A percentile compares a stretch with the other conserved stretches of the same genome.
These are phyloP conservation scores for Brienomyrus longianalis DNA, from an alignment of 2,113 vertebrate species.

Conservation along the genomic window DNA sequence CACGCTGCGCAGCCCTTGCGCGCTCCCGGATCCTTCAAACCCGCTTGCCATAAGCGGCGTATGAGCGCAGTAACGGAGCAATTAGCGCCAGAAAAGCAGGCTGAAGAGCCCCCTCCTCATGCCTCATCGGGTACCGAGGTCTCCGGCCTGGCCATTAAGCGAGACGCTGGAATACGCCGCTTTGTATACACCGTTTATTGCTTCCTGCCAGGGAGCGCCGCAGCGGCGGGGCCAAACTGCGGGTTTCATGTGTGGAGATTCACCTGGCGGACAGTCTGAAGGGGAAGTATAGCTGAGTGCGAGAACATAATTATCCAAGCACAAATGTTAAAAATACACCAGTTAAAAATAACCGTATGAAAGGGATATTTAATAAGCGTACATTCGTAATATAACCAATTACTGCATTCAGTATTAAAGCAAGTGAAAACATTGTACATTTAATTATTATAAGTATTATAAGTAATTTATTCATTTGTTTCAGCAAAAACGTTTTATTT, in stretches of 20 bases:
- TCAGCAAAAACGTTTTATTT: background rate
- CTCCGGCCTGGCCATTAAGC: background rate
- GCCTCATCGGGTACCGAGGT: constrained; percentile 11
- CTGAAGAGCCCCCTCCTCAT: background rate
- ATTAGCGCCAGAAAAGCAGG: background rate
- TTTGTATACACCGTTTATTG: background rate
- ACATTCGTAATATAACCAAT: background rate
- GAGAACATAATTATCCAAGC: background rate
- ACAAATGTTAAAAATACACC: background rate
- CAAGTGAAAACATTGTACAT: background rate
- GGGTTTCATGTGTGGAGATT: background rate
- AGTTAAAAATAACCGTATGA: background rate
- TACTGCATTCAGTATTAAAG: background rate
- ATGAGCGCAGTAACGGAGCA: background rate
- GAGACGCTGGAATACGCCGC: background rate
- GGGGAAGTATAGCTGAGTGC: background rate
- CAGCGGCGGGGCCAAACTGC: too few relatives aligned
- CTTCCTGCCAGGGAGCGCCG: background rate
- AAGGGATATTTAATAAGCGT: background rate
- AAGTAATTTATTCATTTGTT: background rate
- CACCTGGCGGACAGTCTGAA: background rate
- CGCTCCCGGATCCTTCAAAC: background rate
- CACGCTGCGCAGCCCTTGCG: background rate
- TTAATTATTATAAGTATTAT: background rate
- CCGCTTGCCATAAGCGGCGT: background rate